phyloP scores from a whole-genome alignment of 2,888 invertebrate genomes.

The Caenorhabditis sp. region DNA sequence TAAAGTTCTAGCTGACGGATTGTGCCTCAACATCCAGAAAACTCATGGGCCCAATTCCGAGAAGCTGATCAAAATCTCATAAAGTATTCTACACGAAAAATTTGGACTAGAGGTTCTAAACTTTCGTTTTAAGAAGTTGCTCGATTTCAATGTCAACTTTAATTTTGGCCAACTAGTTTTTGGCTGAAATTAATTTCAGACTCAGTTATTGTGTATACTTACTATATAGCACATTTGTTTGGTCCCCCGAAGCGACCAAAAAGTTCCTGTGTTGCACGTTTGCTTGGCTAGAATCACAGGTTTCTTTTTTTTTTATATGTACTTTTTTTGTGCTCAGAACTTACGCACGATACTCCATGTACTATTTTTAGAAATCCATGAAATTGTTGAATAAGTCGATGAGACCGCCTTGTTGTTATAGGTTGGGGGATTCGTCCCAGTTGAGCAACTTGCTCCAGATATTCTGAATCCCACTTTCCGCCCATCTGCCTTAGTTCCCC shows the following conservation, averaged over 20 bases:
- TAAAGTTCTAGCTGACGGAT: no score
- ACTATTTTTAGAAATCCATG: background rate
- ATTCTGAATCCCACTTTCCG: background rate
- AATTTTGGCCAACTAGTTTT: no score
- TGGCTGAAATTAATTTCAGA: no score
- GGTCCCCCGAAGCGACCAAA: constrained; percentile 5
- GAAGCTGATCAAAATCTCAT: no score
- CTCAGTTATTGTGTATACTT: background rate
- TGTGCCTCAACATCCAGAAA: no score
- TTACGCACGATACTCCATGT: background rate
- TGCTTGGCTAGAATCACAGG: background rate
- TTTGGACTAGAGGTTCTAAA: no score
- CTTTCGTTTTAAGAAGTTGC: no score
- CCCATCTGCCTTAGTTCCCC: background rate
- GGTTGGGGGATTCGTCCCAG: background rate
- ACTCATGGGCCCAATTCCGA: no score
- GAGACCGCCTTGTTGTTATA: background rate
- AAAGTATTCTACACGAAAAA: no score
- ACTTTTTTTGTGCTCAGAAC: background rate
- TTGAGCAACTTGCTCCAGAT: background rate
- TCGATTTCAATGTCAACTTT: no score
- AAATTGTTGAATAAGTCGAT: background rate
- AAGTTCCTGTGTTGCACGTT: background rate
- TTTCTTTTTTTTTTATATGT: background rate
- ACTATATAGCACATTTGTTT: background rate